A percentile compares a stretch with the other conserved stretches of the same genome.
phyloP scores from a whole-genome alignment of 2,888 invertebrate genomes.

The Drosophila kambysellisi region DNA sequence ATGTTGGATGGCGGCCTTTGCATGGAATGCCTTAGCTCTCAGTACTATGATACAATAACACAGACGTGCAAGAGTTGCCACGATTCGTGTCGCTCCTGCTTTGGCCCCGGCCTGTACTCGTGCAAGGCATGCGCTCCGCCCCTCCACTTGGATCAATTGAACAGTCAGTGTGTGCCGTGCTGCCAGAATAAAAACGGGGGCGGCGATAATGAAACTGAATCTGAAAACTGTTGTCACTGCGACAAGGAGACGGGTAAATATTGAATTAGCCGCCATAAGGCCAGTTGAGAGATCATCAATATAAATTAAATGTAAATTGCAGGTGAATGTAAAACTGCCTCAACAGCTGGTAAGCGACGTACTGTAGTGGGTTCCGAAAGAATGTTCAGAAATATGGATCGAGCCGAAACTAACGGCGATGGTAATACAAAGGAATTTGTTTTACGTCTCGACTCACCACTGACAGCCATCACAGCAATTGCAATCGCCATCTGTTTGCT shows the following conservation, averaged over 20 bases:
- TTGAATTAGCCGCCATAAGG: neutral
- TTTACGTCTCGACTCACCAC: conserved; percentile 85
- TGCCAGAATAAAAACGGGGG: conserved; percentile 87
- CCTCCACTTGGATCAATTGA: conserved; percentile 89
- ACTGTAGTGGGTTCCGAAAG: conserved; percentile 85
- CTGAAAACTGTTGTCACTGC: conserved; percentile 57
- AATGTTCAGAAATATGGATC: conserved; percentile 44
- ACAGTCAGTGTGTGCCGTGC: conserved; percentile 91
- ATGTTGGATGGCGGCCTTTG: conserved; percentile 91
- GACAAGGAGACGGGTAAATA: conserved; percentile 59
- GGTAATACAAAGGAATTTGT: conserved; percentile 74
- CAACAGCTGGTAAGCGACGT: conserved; percentile 90
- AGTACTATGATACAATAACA: conserved; percentile 90
- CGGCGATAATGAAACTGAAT: conserved; percentile 87
- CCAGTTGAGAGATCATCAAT: neutral
- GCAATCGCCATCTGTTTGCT: conserved; percentile 89
- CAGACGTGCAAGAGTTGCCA: conserved; percentile 90
- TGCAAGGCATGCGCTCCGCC: conserved; percentile 89
- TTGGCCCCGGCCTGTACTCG: conserved; percentile 89
- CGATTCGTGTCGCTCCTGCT: conserved; percentile 88
- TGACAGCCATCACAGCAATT: conserved; percentile 89
- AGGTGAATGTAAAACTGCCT: conserved; percentile 91
- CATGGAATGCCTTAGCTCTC: conserved; percentile 91
- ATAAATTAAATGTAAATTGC: conserved; percentile 16
- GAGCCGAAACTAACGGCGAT: conserved; percentile 10